Conservation (phyloP, 30 jellyfish, hydroid and myxozoan species). For the Hydractinia symbiolongicarpus region DNA sequence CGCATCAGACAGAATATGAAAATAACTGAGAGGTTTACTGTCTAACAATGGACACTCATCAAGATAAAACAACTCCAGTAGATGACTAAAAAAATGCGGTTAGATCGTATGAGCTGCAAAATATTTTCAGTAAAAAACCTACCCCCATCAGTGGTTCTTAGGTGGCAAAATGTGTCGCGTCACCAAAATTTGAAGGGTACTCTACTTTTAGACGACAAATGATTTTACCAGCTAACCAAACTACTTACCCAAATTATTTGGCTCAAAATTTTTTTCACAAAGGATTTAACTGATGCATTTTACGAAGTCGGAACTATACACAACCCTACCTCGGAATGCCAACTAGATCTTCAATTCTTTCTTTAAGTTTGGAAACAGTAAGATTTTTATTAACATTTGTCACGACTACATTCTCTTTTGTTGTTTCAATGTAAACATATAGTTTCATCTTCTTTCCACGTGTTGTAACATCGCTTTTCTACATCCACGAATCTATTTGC, state of each 20-base stretch:
- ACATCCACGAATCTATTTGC: no score
- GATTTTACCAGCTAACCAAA: no score
- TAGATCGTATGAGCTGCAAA: background rate
- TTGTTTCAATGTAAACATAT: background rate
- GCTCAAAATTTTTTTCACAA: background rate
- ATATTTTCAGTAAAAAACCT: background rate
- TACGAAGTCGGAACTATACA: background rate
- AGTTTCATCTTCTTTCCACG: background rate
- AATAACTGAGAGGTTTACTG: constrained; percentile 29
- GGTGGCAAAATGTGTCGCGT: background rate
- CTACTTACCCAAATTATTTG: no score
- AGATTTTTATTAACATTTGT: background rate
- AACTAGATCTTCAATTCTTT: constrained; percentile 29
- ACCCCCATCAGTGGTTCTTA: background rate
- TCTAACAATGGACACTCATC: constrained; percentile 54
- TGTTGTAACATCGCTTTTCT: no score
- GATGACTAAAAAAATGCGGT: constrained; percentile 13
- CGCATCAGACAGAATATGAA: constrained; percentile 56
- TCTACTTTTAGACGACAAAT: no score
- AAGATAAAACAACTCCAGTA: constrained; percentile 49
- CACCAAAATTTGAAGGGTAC: background rate
- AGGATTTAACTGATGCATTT: background rate
- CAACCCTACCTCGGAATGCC: constrained; percentile 54
- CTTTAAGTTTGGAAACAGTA: constrained; percentile 37
- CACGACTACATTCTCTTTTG: background rate